These are phyloP conservation scores for Exocentrus adspersus DNA, from an alignment of 2,888 invertebrate species.

Conservation along the genomic window DNA sequence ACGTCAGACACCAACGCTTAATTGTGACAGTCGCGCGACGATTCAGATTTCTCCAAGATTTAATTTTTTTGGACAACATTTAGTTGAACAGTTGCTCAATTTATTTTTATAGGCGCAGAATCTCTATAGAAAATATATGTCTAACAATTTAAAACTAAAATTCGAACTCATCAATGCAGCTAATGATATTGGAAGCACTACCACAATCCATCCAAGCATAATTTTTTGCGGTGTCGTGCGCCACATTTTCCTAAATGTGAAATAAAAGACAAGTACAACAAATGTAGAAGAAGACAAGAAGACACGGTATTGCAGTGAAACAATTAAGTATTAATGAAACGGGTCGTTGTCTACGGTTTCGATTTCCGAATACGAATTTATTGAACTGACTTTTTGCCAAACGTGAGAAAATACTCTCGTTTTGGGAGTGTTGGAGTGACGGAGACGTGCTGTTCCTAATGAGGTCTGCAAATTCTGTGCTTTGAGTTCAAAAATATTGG, in stretches of 20 bases:
- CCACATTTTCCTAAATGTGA: no score
- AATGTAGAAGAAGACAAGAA: no score
- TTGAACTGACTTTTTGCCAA: conserved; percentile 46
- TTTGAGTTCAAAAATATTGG: conserved; percentile 59
- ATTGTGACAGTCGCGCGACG: neutral
- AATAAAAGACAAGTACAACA: neutral
- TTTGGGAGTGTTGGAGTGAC: conserved; percentile 26
- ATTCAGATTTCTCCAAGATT: neutral
- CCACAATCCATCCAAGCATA: no score
- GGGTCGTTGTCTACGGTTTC: conserved; percentile 53
- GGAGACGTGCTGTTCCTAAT: conserved; percentile 50
- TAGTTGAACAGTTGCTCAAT: no score
- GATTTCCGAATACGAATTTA: conserved; percentile 58
- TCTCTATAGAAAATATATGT: no score
- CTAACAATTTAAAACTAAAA: no score
- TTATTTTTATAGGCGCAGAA: no score
- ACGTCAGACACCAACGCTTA: neutral
- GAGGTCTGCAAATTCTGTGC: conserved; percentile 63
- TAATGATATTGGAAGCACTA: conserved; percentile 10
- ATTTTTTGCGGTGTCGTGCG: no score
- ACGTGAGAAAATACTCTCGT: neutral
- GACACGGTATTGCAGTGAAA: no score
- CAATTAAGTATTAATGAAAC: conserved; percentile 45
- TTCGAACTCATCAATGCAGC: neutral
- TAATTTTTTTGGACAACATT: neutral